These are phyloP conservation scores for Epizoanthus stellaris DNA, from an alignment of 92 coral and sea anemone genomes.

Conservation along the genomic window DNA sequence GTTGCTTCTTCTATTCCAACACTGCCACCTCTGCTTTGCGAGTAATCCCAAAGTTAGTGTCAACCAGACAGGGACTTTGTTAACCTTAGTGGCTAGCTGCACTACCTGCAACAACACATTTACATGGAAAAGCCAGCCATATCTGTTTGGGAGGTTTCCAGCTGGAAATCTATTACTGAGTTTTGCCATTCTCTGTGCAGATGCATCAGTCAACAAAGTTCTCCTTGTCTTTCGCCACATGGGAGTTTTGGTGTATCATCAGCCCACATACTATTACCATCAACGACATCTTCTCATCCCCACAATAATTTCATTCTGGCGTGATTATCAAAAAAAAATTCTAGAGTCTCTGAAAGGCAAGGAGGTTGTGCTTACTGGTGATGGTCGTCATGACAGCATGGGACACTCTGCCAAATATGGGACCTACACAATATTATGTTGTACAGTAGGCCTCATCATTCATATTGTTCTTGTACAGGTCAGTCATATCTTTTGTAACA, in stretches of 20 bases:
- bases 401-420: slow-evolving; percentile 72
- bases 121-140: slow-evolving; percentile 70
- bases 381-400: slow-evolving; percentile 77
- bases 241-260: slow-evolving; percentile 54
- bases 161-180: slow-evolving; percentile 66
- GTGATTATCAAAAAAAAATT: slow-evolving; percentile 49
- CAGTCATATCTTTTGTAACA: not conserved
- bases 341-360: slow-evolving; percentile 42
- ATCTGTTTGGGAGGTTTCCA: slow-evolving; percentile 62
- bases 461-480: slow-evolving; percentile 64
- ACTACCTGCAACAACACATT: slow-evolving; percentile 38
- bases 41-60: slow-evolving; percentile 46
- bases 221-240: slow-evolving; percentile 66
- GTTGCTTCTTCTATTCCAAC: slow-evolving; percentile 63
- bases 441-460: slow-evolving; percentile 51
- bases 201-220: slow-evolving; percentile 67
- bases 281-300: slow-evolving; percentile 68
- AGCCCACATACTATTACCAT: slow-evolving; percentile 63
- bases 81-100: slow-evolving; percentile 52
- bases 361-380: slow-evolving; percentile 65
- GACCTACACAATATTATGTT: slow-evolving; percentile 69
- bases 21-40: slow-evolving; percentile 67
- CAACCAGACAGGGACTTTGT: slow-evolving; percentile 63
- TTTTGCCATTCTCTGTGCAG: slow-evolving; percentile 69
- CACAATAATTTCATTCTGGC: slow-evolving; percentile 53